phyloP scores from a whole-genome alignment of 2,888 invertebrate species.

The Pherbina coryleti region DNA sequence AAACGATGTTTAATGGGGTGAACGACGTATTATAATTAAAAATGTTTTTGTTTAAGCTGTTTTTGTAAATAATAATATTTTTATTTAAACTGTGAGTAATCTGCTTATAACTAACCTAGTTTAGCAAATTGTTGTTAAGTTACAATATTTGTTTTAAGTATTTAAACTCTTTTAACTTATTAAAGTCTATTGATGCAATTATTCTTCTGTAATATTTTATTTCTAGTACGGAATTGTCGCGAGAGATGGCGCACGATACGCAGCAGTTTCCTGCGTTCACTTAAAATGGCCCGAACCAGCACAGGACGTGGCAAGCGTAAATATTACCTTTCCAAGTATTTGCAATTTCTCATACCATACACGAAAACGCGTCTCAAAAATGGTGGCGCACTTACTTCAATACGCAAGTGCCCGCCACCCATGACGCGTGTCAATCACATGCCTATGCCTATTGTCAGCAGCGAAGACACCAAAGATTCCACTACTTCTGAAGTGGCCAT shows the following conservation, averaged over 20 bases:
- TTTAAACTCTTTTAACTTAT: not conserved
- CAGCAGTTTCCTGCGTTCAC: slow-evolving; percentile 62
- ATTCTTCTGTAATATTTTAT: slow-evolving; percentile 28
- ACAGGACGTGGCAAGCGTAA: slow-evolving; percentile 65
- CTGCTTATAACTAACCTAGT: too few relatives aligned
- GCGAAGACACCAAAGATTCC: slow-evolving; percentile 61
- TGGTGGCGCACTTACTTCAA: slow-evolving; percentile 41
- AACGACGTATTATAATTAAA: too few relatives aligned
- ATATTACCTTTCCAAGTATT: slow-evolving; percentile 63
- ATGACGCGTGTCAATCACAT: slow-evolving; percentile 57
- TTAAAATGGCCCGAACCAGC: slow-evolving; percentile 61
- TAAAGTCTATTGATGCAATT: not conserved
- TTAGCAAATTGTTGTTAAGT: too few relatives aligned
- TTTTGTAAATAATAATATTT: too few relatives aligned
- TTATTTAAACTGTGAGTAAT: too few relatives aligned
- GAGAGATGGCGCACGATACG: slow-evolving; percentile 65
- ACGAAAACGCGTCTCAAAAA: slow-evolving; percentile 59
- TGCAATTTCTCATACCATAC: slow-evolving; percentile 63
- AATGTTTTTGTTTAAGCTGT: too few relatives aligned
- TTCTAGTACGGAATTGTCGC: slow-evolving; percentile 63
- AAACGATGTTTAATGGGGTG: too few relatives aligned
- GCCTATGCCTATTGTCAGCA: slow-evolving; percentile 51
- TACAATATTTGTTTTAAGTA: not conserved
- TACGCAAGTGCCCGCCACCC: slow-evolving; percentile 49
- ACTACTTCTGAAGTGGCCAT: slow-evolving; percentile 49